phyloP scores from a whole-genome alignment of 2,113 vertebrate species.

The Chlorodrepanis virens region DNA sequence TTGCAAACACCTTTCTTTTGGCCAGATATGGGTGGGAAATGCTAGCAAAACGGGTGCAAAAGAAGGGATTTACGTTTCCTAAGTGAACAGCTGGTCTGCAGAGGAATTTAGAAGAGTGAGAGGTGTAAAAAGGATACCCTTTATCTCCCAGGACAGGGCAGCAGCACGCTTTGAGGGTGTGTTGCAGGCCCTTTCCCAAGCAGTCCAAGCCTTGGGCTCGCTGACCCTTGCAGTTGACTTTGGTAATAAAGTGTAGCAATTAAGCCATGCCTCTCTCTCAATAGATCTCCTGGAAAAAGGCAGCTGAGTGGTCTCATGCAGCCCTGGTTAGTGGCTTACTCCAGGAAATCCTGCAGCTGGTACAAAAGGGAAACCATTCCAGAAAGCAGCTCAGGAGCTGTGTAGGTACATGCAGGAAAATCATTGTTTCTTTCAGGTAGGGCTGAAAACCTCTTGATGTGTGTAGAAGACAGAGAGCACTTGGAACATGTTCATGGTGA shows the following conservation, averaged over 20 bases:
- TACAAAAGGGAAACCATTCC: not conserved
- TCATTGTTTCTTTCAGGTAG: not conserved
- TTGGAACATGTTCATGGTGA: not conserved
- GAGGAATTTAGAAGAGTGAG: not conserved
- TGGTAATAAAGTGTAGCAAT: not conserved
- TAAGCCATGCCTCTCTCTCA: not conserved
- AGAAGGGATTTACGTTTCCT: not conserved
- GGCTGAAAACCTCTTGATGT: not conserved
- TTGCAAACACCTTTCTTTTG: not conserved
- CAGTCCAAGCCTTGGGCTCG: not conserved
- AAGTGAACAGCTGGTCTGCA: not conserved
- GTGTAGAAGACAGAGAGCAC: not conserved
- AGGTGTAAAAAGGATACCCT: not conserved
- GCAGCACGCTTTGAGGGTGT: rapidly evolving
- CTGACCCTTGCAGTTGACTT: not conserved
- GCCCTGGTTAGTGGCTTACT: not conserved
- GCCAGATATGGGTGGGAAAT: not conserved
- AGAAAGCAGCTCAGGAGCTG: not conserved
- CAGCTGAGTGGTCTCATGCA: rapidly evolving
- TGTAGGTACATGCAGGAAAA: not conserved
- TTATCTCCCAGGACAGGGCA: not conserved
- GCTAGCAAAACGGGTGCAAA: not conserved
- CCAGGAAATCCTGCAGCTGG: not conserved
- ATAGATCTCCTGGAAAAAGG: not conserved
- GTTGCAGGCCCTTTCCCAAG: not conserved